Base-by-base conservation (phyloP, 2,797 vertebrate genomes). In the Champsocephalus gunnari region DNA sequence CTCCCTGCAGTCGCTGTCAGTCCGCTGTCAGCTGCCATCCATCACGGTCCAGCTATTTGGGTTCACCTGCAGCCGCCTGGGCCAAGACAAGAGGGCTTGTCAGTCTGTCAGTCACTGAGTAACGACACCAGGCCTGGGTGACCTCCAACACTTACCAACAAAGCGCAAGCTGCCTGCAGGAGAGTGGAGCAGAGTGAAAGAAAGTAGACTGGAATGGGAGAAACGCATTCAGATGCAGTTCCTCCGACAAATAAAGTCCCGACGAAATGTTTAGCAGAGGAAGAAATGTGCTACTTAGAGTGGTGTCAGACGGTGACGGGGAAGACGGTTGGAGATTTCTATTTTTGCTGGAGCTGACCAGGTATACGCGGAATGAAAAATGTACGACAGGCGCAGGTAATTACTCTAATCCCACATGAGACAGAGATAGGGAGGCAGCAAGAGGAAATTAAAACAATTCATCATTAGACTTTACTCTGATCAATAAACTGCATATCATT, bases 51-150 rank as follows among this genome's bases (percentile, higher is more conserved):
- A 67, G 71, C 84, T 90, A 92, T 93, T 93, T 0, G 75, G 92
- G 94, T 95, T 96, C 94, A 95, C 93, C 94, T 89, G 75, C 90
- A 92, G 94, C 94, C 92, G 93, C 94, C 93, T 92, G 92, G 84
- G 89, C 92, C 94, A 94, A 95, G 94, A 94, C 94, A 94, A 93
- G 88, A 91, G 91, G 87, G 79, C 90, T 90, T 94, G 95, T 95
- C 89, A 69, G 80, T 83, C 87, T 90, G 93, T 91, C 93, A 90
- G 80, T 85, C 90, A 87, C 75, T 88, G 88, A 93, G 90, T 93
- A 93, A 94, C 92, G 90, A 87, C 82, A 86, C 64, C 65, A 60
- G 84, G 76, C 71, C 73, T 77, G 70, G 65, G 80, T 88, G 84
- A 90, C 90, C 90, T 88, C 87, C 78, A 88, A 68, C 71, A 60